phyloP scores from a whole-genome alignment of 2,888 invertebrate species.

The Pachymerium ferrugineum region DNA sequence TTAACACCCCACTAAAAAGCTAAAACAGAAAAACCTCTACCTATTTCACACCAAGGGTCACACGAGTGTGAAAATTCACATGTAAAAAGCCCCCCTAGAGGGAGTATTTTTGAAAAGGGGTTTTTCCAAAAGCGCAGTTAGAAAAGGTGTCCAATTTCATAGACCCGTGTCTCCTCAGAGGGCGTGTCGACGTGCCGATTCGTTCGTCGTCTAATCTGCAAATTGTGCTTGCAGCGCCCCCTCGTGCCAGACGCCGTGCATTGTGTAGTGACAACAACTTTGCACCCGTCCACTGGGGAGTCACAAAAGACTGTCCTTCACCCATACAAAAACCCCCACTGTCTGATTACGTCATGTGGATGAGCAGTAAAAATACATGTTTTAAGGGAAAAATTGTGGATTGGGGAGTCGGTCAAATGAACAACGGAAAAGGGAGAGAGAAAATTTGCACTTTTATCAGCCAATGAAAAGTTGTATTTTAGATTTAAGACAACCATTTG shows the following conservation, averaged over 20 bases:
- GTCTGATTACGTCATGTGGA: constrained; percentile 1
- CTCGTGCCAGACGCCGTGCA: constrained; percentile 8
- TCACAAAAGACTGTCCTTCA: neutral
- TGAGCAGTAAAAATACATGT: neutral
- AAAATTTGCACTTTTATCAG: too few relatives aligned
- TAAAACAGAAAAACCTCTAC: too few relatives aligned
- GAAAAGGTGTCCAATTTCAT: neutral
- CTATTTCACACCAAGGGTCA: neutral
- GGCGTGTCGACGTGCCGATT: neutral
- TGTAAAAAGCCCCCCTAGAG: neutral
- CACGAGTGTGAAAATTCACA: neutral
- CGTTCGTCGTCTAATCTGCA: constrained; percentile 13
- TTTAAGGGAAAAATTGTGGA: too few relatives aligned
- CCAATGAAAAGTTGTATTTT: too few relatives aligned
- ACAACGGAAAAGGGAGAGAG: too few relatives aligned
- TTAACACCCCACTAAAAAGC: too few relatives aligned
- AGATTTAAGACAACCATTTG: too few relatives aligned
- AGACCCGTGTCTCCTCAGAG: neutral
- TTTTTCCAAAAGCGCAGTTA: neutral
- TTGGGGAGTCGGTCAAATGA: too few relatives aligned
- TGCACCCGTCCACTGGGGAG: neutral
- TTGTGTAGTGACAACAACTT: neutral
- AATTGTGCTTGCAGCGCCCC: neutral
- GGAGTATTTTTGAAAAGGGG: neutral
- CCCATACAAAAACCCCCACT: neutral